Base-by-base conservation (phyloP, 2,888 invertebrate species). In the Aporophyla nigra region DNA sequence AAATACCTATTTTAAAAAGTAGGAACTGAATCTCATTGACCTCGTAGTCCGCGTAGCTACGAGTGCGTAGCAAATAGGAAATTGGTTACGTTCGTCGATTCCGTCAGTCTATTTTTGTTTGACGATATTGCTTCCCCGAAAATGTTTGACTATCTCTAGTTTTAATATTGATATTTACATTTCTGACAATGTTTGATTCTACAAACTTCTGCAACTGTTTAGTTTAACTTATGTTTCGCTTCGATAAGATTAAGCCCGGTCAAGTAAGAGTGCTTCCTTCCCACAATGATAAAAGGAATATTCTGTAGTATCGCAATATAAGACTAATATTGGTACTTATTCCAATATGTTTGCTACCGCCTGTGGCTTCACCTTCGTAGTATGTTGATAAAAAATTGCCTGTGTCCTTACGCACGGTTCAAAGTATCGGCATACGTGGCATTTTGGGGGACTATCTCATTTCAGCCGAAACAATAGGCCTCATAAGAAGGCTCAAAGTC, bases 41-140 rank as follows among this genome's bases (percentile, higher is more conserved):
- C 40, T 24, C n/a, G 40, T 24, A 67, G n/a, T 12, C 43, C 4
- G 24, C 14, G 33, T 46, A 19, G 27, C 27, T 72, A n/a, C 27
- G 33, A 62, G 33, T 62, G 74, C 33, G 53, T 53, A 74, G 74
- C 59, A 74, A 74, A 74, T 16, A 54, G 16, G n/a, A 74, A 56
- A 56, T 62, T 56, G 33, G 21, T 40, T 16, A 9, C 75, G 33
- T 33, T 33, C 33, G 54, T 75, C 46, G 21, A 24, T 56, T 76
- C 56, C 5, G 21, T 21, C 24, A 33, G 19, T n/a, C 12, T n/a
- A 49, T 33, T 49, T 65, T 51, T 49, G 6, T 70, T 63, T 21
- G 21, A 14, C 40, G 24, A 9, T 51, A 51, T 65, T 51, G 19
- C 12, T 14, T 3, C 19, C 2, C 33, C 19, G 9, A 33, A 70